Base-by-base conservation (phyloP, 2,113 vertebrate species). In the Pungitius pungitius region DNA sequence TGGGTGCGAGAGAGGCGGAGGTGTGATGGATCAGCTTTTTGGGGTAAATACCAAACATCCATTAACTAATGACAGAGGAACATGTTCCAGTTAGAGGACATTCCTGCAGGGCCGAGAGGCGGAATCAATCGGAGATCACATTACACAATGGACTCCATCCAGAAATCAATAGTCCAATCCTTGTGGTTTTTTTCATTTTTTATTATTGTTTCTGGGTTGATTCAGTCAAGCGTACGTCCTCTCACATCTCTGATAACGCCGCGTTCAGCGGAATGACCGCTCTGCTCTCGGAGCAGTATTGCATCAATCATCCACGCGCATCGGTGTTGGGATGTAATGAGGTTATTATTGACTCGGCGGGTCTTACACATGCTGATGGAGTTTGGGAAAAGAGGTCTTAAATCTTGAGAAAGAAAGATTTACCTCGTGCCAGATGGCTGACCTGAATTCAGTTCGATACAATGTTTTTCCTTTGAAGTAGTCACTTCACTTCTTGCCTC, bases 121-220 rank as follows among this genome's bases (percentile, higher is more conserved):
- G 14, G 27, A 67, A 73, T 78, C 55, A 30, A 69, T 59, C 24
- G 57, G 67, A 70, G 35, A 75, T 67, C 58, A 52, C 52, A 64
- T 65, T 43, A 69, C 76, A 79, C 49, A 56, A 68, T 30, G 55
- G 6, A 77, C 64, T 35, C 45, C 52, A 24, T 43, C 18, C 10
- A 33, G 55, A 72, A 60, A 80, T 78, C 73, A 74, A 82, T 78
- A 78, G 18, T 45, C 55, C 42, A 47, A 39, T 74, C 55, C 9
- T 18, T 55, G 45, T 24, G 9, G 74, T n/a, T 64, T 62, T 57
- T 54, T n/a, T n/a, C n/a, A n/a, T 35, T 35, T 35, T 35, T 20
- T 10, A 51, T 55, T 0, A 8, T 35, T 35, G 39, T 13, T 24
- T 14, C 17, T n/a, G n/a, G 27, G 39, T 35, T 74, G 76, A 77